phyloP scores from a whole-genome alignment of 2,888 invertebrate species.

The Caprella mutica region DNA sequence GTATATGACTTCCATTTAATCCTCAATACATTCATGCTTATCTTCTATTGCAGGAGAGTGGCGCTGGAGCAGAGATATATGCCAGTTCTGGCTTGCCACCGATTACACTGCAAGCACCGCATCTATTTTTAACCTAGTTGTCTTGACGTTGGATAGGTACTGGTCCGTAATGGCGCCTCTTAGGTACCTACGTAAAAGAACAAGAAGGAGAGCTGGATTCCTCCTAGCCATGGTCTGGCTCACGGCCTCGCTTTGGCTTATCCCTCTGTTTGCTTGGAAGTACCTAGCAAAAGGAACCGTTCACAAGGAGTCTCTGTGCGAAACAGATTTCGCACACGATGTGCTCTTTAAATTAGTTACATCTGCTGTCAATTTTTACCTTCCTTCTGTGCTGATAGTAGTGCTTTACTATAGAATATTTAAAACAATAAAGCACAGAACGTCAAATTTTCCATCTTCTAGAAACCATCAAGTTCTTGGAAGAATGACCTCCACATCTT shows the following conservation, averaged over 20 bases:
- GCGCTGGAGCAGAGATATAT: constrained; percentile 46
- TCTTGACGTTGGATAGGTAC: constrained; percentile 43
- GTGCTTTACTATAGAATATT: constrained; percentile 43
- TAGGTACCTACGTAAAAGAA: constrained; percentile 44
- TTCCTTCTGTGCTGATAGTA: constrained; percentile 46
- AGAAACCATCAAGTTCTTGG: not conserved
- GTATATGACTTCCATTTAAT: no score
- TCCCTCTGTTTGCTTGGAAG: constrained; percentile 46
- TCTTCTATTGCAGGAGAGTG: constrained; percentile 42
- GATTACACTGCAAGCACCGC: constrained; percentile 51
- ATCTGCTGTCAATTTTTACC: constrained; percentile 46
- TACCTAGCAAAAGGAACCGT: constrained; percentile 37
- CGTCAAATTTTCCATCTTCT: constrained; percentile 16
- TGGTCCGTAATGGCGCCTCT: constrained; percentile 47
- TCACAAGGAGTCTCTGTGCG: constrained; percentile 40
- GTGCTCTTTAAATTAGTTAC: constrained; percentile 44
- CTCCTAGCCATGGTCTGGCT: constrained; percentile 45
- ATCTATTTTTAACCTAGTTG: constrained; percentile 49
- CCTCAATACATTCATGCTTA: no score
- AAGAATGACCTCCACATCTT: constrained; percentile 1
- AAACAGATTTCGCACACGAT: constrained; percentile 45
- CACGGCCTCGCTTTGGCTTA: constrained; percentile 43
- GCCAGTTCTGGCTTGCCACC: constrained; percentile 48
- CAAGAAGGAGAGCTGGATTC: constrained; percentile 43
- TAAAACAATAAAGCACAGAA: constrained; percentile 43